A percentile compares a stretch with the other conserved stretches of the same genome.
Evolutionary conservation across 2,888 invertebrate species (phyloP).

Genomic region (Diploptera punctata): DNA sequence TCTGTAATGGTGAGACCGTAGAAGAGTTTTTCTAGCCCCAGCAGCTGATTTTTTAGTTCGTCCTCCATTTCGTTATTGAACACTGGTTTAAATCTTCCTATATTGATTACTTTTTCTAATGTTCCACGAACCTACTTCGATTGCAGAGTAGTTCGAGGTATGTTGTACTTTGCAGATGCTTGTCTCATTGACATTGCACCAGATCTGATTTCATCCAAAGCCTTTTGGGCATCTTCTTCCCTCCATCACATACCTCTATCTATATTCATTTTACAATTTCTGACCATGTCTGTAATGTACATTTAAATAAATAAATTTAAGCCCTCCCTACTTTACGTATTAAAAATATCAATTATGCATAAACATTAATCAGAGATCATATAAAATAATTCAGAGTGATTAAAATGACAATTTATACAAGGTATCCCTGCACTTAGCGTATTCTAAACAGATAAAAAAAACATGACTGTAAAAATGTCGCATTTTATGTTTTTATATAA

Average conservation of each 20-base stretch:
- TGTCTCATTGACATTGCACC: too few relatives aligned
- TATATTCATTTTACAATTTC: too few relatives aligned
- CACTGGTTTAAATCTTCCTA: neutral
- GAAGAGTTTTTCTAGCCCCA: neutral
- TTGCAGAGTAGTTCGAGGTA: neutral
- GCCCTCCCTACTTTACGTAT: too few relatives aligned
- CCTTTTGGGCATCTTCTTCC: neutral
- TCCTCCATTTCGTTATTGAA: neutral
- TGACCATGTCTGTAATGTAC: too few relatives aligned
- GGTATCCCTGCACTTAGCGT: neutral
- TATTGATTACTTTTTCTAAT: neutral
- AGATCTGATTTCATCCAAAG: neutral
- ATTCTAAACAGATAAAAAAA: neutral
- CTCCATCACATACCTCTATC: neutral
- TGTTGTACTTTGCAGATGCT: neutral
- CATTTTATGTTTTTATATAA: neutral
- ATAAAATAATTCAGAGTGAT: neutral
- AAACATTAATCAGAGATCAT: too few relatives aligned
- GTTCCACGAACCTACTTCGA: neutral
- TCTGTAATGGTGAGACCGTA: neutral
- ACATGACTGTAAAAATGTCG: neutral
- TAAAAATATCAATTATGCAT: too few relatives aligned
- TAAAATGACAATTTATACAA: neutral
- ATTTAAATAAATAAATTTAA: neutral
- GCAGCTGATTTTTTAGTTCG: neutral